phyloP scores from a whole-genome alignment of 1,140 invertebrate species.

The Trichoplusia ni region DNA sequence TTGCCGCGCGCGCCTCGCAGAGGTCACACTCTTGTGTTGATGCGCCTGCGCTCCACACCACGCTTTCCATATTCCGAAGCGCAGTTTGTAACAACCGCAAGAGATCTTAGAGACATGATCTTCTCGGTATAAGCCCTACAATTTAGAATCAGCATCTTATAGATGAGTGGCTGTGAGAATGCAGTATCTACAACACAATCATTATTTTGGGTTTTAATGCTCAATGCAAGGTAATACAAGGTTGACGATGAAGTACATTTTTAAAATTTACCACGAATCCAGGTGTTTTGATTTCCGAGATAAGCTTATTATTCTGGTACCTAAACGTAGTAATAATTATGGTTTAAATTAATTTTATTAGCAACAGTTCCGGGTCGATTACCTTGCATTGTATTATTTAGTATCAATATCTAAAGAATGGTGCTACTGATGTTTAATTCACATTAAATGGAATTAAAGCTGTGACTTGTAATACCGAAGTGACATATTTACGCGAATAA shows the following conservation, averaged over 20 bases:
- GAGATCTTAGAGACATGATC: slow-evolving; percentile 1
- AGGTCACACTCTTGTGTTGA: slow-evolving; percentile 74
- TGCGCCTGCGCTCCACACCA: slow-evolving; percentile 54
- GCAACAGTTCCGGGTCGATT: slow-evolving; percentile 6
- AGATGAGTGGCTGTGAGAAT: not conserved
- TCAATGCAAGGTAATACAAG: not conserved
- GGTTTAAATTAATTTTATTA: not conserved
- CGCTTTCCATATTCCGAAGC: slow-evolving; percentile 44
- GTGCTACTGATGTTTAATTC: slow-evolving; percentile 33
- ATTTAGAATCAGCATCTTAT: not conserved
- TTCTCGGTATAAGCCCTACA: not conserved
- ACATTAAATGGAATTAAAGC: slow-evolving; percentile 39
- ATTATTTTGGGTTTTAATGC: not conserved
- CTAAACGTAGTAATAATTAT: not conserved
- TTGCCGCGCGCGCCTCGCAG: slow-evolving; percentile 71
- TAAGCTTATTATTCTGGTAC: not conserved
- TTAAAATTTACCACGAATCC: no score
- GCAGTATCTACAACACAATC: not conserved
- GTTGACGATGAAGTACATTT: no score
- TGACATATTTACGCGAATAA: slow-evolving; percentile 64
- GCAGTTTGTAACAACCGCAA: slow-evolving; percentile 5
- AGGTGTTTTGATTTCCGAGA: no score
- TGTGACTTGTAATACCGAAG: slow-evolving; percentile 48
- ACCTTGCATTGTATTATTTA: slow-evolving; percentile 9
- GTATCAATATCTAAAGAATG: slow-evolving; percentile 5